Evolutionary conservation across 2,113 vertebrate genomes (phyloP).

Genomic region (Motacilla alba): DNA sequence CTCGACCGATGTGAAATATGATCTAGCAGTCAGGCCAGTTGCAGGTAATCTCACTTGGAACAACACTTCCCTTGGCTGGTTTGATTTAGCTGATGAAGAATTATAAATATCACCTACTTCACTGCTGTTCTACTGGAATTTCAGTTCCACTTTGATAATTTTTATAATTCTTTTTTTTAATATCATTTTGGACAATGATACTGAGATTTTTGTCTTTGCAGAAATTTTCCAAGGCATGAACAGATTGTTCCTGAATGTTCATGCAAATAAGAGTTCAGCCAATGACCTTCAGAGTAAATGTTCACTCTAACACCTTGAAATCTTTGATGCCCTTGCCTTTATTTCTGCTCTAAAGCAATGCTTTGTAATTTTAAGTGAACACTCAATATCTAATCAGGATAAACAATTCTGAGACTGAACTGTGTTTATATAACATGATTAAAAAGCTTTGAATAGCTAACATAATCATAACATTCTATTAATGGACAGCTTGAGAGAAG

Average conservation of each 20-base stretch:
- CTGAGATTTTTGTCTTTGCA: background rate
- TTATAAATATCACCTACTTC: background rate
- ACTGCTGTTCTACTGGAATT: background rate
- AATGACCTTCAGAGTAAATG: background rate
- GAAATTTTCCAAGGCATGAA: background rate
- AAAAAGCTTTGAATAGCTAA: conserved; percentile 13
- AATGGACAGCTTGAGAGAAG: background rate
- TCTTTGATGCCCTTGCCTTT: background rate
- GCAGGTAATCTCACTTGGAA: conserved; percentile 10
- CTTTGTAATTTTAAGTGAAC: background rate
- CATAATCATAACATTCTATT: background rate
- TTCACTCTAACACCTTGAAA: background rate
- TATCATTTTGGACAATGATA: background rate
- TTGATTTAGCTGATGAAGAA: conserved; percentile 7
- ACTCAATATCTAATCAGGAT: conserved; percentile 18
- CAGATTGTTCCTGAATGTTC: background rate
- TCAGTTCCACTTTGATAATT: background rate
- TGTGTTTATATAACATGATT: conserved; percentile 35
- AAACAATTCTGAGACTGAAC: conserved; percentile 3
- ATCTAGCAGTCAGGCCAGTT: background rate
- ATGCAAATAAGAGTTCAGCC: background rate
- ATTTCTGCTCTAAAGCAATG: conserved; percentile 1
- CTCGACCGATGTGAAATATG: background rate
- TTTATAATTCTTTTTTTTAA: background rate
- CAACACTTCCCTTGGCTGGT: background rate